Conservation (phyloP, 2,888 invertebrate genomes). For the Digitonthophagus gazella region DNA sequence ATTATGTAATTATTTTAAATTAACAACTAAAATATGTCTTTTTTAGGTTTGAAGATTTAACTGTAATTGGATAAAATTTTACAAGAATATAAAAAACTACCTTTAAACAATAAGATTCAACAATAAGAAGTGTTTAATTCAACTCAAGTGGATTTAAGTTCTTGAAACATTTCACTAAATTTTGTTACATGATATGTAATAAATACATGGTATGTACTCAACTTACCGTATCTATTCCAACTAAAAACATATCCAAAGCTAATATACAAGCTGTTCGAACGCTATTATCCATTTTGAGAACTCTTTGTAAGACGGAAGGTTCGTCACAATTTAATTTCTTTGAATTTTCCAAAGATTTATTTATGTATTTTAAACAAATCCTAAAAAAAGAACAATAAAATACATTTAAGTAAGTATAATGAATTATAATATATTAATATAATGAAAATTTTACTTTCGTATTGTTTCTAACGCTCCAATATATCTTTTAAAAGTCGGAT, state of each 20-base stretch:
- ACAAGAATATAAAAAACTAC: too few relatives aligned
- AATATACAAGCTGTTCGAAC: slow-evolving; percentile 64
- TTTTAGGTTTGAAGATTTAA: too few relatives aligned
- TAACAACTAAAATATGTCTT: too few relatives aligned
- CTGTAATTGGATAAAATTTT: too few relatives aligned
- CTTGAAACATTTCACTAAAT: too few relatives aligned
- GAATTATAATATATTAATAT: slow-evolving; percentile 5
- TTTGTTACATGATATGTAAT: too few relatives aligned
- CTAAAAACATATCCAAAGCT: slow-evolving; percentile 72
- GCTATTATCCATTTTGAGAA: slow-evolving; percentile 59
- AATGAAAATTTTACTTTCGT: slow-evolving; percentile 54
- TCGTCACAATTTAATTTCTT: slow-evolving; percentile 47
- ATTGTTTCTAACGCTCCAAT: slow-evolving; percentile 67
- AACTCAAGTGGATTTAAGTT: too few relatives aligned
- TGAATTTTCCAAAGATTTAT: slow-evolving; percentile 54
- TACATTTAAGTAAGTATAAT: background rate
- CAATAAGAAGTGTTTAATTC: too few relatives aligned
- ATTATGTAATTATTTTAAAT: too few relatives aligned
- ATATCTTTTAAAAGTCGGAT: slow-evolving; percentile 60
- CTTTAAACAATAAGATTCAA: too few relatives aligned
- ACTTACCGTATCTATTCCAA: slow-evolving; percentile 75
- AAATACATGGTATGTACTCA: too few relatives aligned
- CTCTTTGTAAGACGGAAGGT: slow-evolving; percentile 63
- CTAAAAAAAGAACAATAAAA: slow-evolving; percentile 52
- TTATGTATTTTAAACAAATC: slow-evolving; percentile 63